These are phyloP conservation scores for Gymnothorax reevesii DNA, from an alignment of 2,797 vertebrate genomes.

Conservation along the genomic window DNA sequence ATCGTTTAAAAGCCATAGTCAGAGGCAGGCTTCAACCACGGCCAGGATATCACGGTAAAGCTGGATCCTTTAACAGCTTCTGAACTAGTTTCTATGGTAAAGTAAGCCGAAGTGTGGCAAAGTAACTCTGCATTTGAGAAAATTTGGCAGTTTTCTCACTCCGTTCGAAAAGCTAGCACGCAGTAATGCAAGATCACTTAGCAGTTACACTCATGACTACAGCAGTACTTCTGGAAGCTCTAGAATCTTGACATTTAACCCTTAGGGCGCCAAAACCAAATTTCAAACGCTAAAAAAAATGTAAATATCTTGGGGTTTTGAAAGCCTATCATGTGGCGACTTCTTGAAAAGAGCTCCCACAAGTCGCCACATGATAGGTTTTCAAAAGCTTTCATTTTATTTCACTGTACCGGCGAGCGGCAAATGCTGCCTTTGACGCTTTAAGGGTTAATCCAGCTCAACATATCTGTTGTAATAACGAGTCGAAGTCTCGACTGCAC, in stretches of 20 bases:
- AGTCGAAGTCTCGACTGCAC: neutral
- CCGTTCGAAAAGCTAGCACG: neutral
- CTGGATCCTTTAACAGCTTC: neutral
- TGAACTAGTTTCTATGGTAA: neutral
- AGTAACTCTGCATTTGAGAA: neutral
- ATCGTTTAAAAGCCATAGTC: neutral
- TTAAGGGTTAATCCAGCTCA: neutral
- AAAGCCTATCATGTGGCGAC: no score
- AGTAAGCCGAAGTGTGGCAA: neutral
- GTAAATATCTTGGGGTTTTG: no score
- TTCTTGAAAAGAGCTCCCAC: no score
- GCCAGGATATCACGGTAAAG: neutral
- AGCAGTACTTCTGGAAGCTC: neutral
- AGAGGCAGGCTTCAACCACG: neutral
- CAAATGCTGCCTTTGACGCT: no score
- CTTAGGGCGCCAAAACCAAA: no score
- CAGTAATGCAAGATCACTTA: neutral
- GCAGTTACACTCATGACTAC: neutral
- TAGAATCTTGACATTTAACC: neutral
- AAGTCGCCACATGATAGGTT: no score
- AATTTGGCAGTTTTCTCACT: neutral
- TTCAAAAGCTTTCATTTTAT: no score
- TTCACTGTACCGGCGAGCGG: no score
- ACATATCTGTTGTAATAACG: neutral
- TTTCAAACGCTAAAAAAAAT: no score